phyloP scores from a whole-genome alignment of 2,888 invertebrate species.

The Malthinus seriepunctatus region DNA sequence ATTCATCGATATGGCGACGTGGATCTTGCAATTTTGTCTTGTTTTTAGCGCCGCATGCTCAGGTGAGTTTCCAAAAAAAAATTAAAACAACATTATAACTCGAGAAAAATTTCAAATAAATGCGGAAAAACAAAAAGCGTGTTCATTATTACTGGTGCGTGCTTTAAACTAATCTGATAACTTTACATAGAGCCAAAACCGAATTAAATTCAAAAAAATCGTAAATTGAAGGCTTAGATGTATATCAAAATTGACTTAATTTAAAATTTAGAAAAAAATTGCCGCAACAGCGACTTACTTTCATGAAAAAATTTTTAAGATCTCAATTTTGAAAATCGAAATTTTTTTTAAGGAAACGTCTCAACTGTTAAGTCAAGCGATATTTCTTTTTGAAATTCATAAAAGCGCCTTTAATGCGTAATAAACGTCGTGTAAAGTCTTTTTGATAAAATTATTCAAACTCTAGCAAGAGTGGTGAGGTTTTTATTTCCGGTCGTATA shows the following conservation, averaged over 20 bases:
- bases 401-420: slow-evolving; percentile 13
- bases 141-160: slow-evolving; percentile 20
- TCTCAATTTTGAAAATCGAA: too few relatives aligned
- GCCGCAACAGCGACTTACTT: not conserved
- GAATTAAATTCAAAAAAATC: slow-evolving; percentile 8
- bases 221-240: not conserved
- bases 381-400: slow-evolving; percentile 6
- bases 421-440: slow-evolving; percentile 24
- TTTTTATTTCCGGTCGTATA: slow-evolving; percentile 24
- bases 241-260: too few relatives aligned
- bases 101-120: slow-evolving; percentile 6
- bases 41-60: slow-evolving; percentile 32
- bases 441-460: slow-evolving; percentile 23
- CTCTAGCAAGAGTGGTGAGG: slow-evolving; percentile 20
- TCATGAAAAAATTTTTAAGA: too few relatives aligned
- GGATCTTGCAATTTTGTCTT: slow-evolving; percentile 35
- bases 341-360: too few relatives aligned
- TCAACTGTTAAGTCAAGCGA: not conserved
- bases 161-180: slow-evolving; percentile 21
- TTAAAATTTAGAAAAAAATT: not conserved
- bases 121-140: slow-evolving; percentile 6
- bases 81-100: slow-evolving; percentile 1
- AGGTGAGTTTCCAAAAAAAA: slow-evolving; percentile 24
- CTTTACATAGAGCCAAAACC: slow-evolving; percentile 10
- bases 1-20: slow-evolving; percentile 33